Base-by-base conservation (phyloP, 1,140 invertebrate species). In the Orius laevigatus region DNA sequence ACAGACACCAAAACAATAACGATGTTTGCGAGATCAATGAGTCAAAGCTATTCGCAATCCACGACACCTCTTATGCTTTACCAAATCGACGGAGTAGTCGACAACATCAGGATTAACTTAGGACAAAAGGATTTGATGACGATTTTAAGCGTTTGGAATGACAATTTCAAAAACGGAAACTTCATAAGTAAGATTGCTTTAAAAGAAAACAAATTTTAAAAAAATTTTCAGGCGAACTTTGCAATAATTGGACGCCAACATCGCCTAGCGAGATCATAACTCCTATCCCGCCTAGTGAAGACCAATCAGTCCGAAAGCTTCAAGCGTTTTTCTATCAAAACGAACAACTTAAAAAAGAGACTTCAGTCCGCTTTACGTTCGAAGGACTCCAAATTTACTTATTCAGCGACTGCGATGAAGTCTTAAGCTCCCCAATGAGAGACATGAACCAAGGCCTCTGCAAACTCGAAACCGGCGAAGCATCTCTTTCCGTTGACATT, bases 311-410 rank as follows among this genome's bases (percentile, higher is more conserved):
- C 0, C 73, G 72, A 56, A 81, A 76, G 56, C 58, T 84, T 2
- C 79, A 84, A 63, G 78, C 75, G 1, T 85, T 85, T 58, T 76
- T 85, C 43, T 74, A 72, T 31, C 73, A 76, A 52, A 71, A 72
- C 43, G 76, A 80, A 58, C 71, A 70, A 47, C 73, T 77, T 46
- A 64, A 71, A 42, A 74, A 73, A 52, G 73, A 76, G 52, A 57
- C 73, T 2, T 66, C 60, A 46, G 63, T 64, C 47, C 76, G 75
- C 52, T 69, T 81, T 49, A 70, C 69, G 5, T 63, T 83, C 19
- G 81, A 85, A 56, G 77, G 78, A 16, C 49, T 82, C 2, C 73
- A 78, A 54, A 49, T 85, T 1, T 75, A 74, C 57, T 62, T 85
- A 2, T 84, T 78, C 58, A 78, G 74, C 33, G 81, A 83, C 56